These are phyloP conservation scores for Melipona quadrifasciata DNA, from an alignment of 1,140 invertebrate species.

Conservation along the genomic window DNA sequence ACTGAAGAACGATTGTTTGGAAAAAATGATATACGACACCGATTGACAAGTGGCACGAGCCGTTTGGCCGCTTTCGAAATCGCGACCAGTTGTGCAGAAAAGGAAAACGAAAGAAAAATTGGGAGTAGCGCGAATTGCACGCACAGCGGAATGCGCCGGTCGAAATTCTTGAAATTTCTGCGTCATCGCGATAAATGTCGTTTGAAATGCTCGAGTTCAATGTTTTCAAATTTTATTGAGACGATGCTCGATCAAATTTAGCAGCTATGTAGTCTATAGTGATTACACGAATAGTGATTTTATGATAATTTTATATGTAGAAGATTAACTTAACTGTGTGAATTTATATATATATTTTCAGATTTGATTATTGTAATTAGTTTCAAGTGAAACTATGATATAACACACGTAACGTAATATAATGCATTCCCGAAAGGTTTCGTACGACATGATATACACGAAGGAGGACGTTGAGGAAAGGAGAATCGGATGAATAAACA, in stretches of 20 bases:
- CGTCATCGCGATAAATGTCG: neutral
- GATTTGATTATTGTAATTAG: too few relatives aligned
- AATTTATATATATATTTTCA: too few relatives aligned
- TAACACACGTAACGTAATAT: neutral
- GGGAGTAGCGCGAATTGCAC: slow-evolving; percentile 23
- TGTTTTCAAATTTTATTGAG: neutral
- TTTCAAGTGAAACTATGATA: too few relatives aligned
- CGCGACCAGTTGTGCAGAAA: slow-evolving; percentile 17
- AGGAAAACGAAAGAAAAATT: neutral
- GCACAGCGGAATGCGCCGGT: slow-evolving; percentile 32
- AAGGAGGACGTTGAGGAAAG: neutral
- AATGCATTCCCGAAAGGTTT: too few relatives aligned
- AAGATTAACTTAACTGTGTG: too few relatives aligned
- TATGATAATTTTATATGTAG: too few relatives aligned
- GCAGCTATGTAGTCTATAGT: too few relatives aligned
- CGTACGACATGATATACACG: too few relatives aligned
- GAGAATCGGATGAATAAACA: slow-evolving; percentile 16
- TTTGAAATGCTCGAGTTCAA: neutral
- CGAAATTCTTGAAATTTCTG: neutral
- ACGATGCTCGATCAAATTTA: too few relatives aligned
- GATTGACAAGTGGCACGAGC: neutral
- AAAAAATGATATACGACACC: slow-evolving; percentile 9
- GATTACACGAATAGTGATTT: too few relatives aligned
- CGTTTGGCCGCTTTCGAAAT: slow-evolving; percentile 27
- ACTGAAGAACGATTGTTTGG: slow-evolving; percentile 29